Evolutionary conservation across 1,140 invertebrate genomes (phyloP).

Genomic region (Diorhabda sublineata): DNA sequence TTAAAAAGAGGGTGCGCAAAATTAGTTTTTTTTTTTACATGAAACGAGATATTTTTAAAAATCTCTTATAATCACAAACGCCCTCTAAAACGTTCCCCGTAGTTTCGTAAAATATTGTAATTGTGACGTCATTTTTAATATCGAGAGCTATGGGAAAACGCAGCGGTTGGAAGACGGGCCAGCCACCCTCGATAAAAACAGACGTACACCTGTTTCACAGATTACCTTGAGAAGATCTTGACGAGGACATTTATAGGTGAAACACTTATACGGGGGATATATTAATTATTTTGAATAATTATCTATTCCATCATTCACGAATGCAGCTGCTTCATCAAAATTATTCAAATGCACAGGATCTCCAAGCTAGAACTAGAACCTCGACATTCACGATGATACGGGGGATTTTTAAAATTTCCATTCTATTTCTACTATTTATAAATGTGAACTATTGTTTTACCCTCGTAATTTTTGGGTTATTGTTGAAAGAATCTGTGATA

Average conservation of each 20-base stretch:
- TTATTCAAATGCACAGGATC: too few relatives aligned
- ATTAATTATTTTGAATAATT: too few relatives aligned
- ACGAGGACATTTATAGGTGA: background rate
- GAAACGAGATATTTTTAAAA: constrained; percentile 37
- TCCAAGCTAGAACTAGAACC: too few relatives aligned
- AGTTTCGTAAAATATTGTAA: background rate
- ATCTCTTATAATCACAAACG: constrained; percentile 3
- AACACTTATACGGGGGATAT: too few relatives aligned
- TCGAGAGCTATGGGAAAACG: constrained; percentile 29
- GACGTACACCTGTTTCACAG: constrained; percentile 24
- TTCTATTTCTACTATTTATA: too few relatives aligned
- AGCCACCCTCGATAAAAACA: constrained; percentile 13
- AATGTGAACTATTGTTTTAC: too few relatives aligned
- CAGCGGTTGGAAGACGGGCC: constrained; percentile 26
- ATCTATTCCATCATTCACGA: too few relatives aligned
- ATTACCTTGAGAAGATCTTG: constrained; percentile 25
- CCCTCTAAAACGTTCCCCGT: background rate
- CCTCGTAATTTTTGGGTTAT: too few relatives aligned
- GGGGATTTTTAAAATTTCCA: too few relatives aligned
- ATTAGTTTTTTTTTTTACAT: constrained; percentile 32
- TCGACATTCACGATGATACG: too few relatives aligned
- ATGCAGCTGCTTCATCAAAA: too few relatives aligned
- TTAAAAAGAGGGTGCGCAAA: constrained; percentile 34
- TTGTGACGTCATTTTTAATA: constrained; percentile 27
- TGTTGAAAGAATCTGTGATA: too few relatives aligned